These are phyloP conservation scores for Spilarctia lutea DNA, from an alignment of 2,888 invertebrate species.

Conservation along the genomic window DNA sequence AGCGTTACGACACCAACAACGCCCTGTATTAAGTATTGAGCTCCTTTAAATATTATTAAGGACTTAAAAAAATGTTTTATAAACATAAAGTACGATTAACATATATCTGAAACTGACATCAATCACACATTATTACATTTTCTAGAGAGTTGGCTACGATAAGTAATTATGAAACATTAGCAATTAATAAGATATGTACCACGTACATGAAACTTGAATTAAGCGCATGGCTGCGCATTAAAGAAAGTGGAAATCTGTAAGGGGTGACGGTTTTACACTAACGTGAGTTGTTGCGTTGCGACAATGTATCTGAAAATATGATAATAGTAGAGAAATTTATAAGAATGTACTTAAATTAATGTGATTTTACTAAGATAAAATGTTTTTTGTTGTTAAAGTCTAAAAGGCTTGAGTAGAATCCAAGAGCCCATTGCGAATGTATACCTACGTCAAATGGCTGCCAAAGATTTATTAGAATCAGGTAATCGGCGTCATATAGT, in stretches of 20 bases:
- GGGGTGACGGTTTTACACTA: slow-evolving; percentile 54
- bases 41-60: neutral
- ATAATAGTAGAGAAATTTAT: neutral
- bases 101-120: slow-evolving; percentile 9
- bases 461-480: neutral
- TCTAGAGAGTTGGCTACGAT: slow-evolving; percentile 53
- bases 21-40: neutral
- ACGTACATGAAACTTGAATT: slow-evolving; percentile 70
- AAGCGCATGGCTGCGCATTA: slow-evolving; percentile 70
- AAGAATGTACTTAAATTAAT: neutral
- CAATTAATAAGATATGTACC: slow-evolving; percentile 59
- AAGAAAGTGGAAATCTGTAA: slow-evolving; percentile 76
- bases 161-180: slow-evolving; percentile 50
- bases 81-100: neutral
- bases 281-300: slow-evolving; percentile 28
- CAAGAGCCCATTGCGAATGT: neutral
- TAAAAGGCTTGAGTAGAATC: neutral
- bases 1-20: neutral
- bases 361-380: neutral
- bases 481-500: neutral
- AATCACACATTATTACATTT: slow-evolving; percentile 25
- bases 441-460: neutral
- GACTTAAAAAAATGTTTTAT: neutral
- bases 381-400: neutral
- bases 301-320: slow-evolving; percentile 1